A percentile compares a stretch with the other conserved stretches of the same genome.
These are phyloP conservation scores for Microplitis deprimator DNA, from an alignment of 2,888 invertebrate species.

Conservation along the genomic window DNA sequence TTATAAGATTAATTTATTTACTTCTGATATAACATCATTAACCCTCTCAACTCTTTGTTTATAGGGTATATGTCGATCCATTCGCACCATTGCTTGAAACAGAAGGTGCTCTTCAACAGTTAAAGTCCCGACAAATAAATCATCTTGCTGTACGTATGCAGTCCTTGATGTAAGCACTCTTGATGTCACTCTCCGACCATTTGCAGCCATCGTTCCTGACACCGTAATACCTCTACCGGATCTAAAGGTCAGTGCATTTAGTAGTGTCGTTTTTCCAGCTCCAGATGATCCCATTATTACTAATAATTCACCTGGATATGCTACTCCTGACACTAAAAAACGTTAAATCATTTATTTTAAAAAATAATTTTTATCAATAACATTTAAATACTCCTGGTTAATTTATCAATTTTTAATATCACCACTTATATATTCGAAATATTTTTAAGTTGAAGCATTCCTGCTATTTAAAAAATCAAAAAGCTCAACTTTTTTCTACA, in stretches of 20 bases:
- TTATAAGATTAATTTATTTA: constrained; percentile 64
- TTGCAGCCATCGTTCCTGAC: constrained; percentile 76
- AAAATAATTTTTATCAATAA: no score
- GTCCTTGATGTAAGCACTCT: constrained; percentile 83
- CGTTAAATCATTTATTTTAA: background rate
- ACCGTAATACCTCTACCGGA: constrained; percentile 81
- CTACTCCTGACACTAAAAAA: constrained; percentile 82
- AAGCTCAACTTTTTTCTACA: background rate
- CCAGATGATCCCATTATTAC: constrained; percentile 93
- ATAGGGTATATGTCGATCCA: constrained; percentile 85
- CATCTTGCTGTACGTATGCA: constrained; percentile 95
- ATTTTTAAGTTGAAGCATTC: background rate
- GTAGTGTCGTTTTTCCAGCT: constrained; percentile 94
- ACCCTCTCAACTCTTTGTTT: constrained; percentile 84
- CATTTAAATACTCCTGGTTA: background rate
- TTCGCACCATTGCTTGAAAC: constrained; percentile 88
- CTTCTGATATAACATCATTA: constrained; percentile 89
- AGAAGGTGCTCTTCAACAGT: constrained; percentile 91
- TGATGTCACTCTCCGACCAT: constrained; percentile 83
- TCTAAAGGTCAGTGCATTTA: constrained; percentile 90
- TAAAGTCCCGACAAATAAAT: constrained; percentile 91
- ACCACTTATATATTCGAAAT: background rate
- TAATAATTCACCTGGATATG: constrained; percentile 87
- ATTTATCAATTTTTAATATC: background rate
- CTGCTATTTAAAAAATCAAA: background rate